Evolutionary conservation across 2,797 vertebrate species (phyloP), one percentile per base, ranked within the genome.

Genomic region (Sebastolobus altivelis): DNA sequence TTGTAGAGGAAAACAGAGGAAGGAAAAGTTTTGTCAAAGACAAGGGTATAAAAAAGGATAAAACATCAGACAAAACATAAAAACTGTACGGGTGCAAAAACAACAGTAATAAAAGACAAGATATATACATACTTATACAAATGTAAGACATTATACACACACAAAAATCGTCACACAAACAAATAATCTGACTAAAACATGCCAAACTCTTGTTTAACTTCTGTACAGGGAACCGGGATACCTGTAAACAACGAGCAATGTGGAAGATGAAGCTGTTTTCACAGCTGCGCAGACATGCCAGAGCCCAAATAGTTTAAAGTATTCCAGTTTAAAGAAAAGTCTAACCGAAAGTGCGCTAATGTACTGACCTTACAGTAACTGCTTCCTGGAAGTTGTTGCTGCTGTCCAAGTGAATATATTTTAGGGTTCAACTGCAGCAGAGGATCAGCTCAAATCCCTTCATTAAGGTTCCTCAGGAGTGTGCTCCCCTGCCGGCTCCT

Each of bases 321-420:
- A 66, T 66, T 58, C 33, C 54, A 22, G 11, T 75, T 55, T 40
- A 49, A 6, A 14, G 3, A 33, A 74, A 66, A 49, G 6, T 55
- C 12, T 29, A n/a, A 54, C 22, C 11, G 1, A 77, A 73, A 63
- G 14, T 2, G 1, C 6, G 25, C 8, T 7, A 6, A 37, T 8
- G n/a, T 43, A 85, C 93, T 55, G 63, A 94, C 92, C 93, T 90
- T 71, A 25, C 27, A 74, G 52, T 37, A 16, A 8, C 67, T 27
- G 72, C 20, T 16, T 46, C 40, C 71, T 72, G 65, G 46, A 75
- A 38, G 68, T 31, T 75, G 58, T 69, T 70, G 52, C 40, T 61
- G 65, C 49, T 70, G 86, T 90, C 87, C 56, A 37, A 79, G 49
- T 65, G 63, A 61, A 69, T 68, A 6, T 63, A 10, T 60, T 55